These are phyloP conservation scores for Miniopterus natalensis DNA, from an alignment of 2,113 vertebrate genomes.

Conservation along the genomic window DNA sequence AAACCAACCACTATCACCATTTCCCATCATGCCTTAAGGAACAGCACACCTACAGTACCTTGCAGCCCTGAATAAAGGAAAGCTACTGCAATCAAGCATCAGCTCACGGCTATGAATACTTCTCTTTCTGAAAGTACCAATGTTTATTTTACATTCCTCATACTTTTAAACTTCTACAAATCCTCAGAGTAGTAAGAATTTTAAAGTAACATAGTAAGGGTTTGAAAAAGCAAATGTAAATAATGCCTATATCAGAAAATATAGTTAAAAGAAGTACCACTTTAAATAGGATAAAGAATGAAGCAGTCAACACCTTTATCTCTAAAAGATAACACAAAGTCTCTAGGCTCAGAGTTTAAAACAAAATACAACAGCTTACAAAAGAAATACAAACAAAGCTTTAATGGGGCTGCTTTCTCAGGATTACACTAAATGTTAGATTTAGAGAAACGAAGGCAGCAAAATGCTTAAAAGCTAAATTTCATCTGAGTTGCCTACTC, in stretches of 20 bases:
- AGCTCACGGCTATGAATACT: fast-evolving
- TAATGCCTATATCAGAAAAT: neutral
- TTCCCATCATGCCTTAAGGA: neutral
- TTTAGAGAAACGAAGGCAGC: neutral
- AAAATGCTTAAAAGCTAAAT: neutral
- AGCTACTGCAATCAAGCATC: fast-evolving
- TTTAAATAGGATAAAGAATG: neutral
- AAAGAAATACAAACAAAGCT: neutral
- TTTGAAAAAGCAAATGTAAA: neutral
- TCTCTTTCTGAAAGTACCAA: neutral
- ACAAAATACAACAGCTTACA: neutral
- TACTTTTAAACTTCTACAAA: neutral
- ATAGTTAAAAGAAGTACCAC: neutral
- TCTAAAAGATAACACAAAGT: conserved; percentile 17
- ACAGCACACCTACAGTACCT: neutral
- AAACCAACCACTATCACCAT: neutral
- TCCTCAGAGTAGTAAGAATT: neutral
- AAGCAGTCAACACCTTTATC: neutral
- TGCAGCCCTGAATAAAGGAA: neutral
- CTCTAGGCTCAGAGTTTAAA: neutral
- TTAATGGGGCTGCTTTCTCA: neutral
- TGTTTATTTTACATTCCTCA: neutral
- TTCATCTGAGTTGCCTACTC: fast-evolving
- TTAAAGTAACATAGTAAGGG: neutral
- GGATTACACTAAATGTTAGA: neutral